Conservation (phyloP, 1,140 invertebrate species). For the Orchesella cincta region DNA sequence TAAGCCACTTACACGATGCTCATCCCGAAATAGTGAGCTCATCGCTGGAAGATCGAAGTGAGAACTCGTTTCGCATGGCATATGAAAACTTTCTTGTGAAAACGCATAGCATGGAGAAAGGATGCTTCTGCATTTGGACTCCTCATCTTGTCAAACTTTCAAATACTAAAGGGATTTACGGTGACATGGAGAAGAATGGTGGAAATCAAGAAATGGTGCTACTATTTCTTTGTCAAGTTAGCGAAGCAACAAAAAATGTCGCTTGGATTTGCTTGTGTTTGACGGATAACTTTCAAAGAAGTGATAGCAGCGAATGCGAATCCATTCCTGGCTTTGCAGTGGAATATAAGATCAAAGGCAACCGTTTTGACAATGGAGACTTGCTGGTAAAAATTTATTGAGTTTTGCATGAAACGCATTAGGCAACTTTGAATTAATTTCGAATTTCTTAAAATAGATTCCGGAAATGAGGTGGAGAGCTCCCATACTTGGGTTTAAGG, state of each 20-base stretch:
- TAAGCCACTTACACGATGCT: background rate
- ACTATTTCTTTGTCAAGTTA: background rate
- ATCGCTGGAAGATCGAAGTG: background rate
- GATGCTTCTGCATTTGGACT: background rate
- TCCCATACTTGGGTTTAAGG: background rate
- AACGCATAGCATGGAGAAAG: background rate
- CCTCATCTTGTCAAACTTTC: background rate
- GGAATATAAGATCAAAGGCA: too few species aligned
- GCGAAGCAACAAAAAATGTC: background rate
- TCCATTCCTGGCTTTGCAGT: too few species aligned
- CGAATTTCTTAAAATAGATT: background rate
- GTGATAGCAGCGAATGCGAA: too few species aligned
- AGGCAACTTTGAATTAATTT: background rate
- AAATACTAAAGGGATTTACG: too few species aligned
- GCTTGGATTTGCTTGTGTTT: constrained; percentile 13
- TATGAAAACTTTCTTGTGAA: background rate
- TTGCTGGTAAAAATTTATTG: background rate
- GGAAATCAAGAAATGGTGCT: background rate
- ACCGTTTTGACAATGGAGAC: too few species aligned
- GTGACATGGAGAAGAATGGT: background rate
- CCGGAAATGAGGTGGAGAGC: constrained; percentile 12
- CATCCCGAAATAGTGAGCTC: constrained; percentile 12
- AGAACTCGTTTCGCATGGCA: background rate
- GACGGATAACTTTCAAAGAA: background rate
- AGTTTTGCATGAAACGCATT: background rate